phyloP scores from a whole-genome alignment of 2,797 vertebrate species.

The Hylomyscus alleni region DNA sequence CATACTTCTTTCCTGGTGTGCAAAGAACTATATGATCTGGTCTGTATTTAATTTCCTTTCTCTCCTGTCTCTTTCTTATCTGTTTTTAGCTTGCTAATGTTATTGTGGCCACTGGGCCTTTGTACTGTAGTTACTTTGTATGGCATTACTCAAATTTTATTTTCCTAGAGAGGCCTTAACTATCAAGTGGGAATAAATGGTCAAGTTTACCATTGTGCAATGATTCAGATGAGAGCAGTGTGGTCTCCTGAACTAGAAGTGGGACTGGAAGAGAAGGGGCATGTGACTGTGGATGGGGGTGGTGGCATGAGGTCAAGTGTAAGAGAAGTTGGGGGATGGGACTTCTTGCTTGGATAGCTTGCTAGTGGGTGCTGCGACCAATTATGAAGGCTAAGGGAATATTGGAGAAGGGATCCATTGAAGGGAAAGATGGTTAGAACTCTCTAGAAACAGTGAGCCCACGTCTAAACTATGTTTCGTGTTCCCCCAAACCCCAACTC shows the following conservation, averaged over 20 bases:
- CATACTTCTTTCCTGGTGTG: constrained; percentile 12
- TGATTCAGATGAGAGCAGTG: not conserved
- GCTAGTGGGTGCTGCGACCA: not conserved
- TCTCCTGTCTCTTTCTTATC: not conserved
- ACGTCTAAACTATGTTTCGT: not conserved
- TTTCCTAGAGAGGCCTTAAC: not conserved
- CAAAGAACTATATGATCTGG: not conserved
- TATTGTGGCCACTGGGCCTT: constrained; percentile 2
- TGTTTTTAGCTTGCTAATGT: not conserved
- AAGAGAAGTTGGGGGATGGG: not conserved
- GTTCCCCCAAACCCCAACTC: not conserved
- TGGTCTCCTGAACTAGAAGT: not conserved
- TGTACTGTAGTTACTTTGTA: constrained; percentile 7
- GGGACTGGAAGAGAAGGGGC: not conserved
- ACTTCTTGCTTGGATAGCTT: constrained; percentile 9
- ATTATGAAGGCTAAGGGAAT: not conserved
- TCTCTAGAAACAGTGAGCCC: not conserved
- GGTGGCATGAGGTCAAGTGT: not conserved
- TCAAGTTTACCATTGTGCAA: not conserved
- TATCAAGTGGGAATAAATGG: not conserved
- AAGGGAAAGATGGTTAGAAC: not conserved
- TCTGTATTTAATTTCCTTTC: constrained; percentile 18
- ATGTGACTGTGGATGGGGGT: not conserved
- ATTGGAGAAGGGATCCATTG: not conserved
- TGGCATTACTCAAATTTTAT: not conserved